Base-by-base conservation (phyloP, 1,140 invertebrate genomes). In the Wiebesia pumilae region DNA sequence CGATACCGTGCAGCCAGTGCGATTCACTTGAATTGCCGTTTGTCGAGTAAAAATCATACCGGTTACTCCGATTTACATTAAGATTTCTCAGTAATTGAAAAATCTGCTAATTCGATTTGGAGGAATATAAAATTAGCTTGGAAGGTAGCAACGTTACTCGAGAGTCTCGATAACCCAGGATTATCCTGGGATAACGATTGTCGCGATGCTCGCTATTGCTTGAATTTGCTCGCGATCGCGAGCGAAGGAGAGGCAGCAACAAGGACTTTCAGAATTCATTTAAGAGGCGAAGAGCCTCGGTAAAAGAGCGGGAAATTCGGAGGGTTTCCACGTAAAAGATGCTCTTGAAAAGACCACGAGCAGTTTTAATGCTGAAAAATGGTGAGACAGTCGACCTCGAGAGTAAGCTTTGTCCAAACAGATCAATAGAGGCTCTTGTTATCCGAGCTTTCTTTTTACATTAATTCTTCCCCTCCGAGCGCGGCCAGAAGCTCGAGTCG, bases 361-460 rank as follows among this genome's bases (percentile, higher is more conserved):
- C 16, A 54, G 38, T 43, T 43, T 75, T 43, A 75, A 75, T 43
- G 24, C 16, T 75, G 71, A 75, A 43, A 75, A 75, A 75, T 43
- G 38, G 38, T n/a, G 38, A 75, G 40, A 75, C 40, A 75, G 24
- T 75, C 40, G 38, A 75, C n/a, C 24, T 4, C 7, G 38, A 75
- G 71, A 43, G 30, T 75, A 27, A 43, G 38, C 27, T 75, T 75
- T 75, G 71, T 43, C 21, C 71, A 43, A n/a, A 27, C 69, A 73
- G 69, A 73, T 73, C 58, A 73, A 73, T 73, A 33, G 35, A 73
- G 19, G 4, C 69, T 14, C 40, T 73, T 73, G 69, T 73, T 73
- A 40, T 40, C 33, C 2, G 21, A 9, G 21, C 35, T 69, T 69
- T 62, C 24, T 62, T 69, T 69, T 35, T 69, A 16, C 35, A 14